A percentile compares a stretch with the other conserved stretches of the same genome.
These are phyloP conservation scores for Bos taurus DNA, from an alignment of 2,113 vertebrate genomes.

Conservation along the genomic window DNA sequence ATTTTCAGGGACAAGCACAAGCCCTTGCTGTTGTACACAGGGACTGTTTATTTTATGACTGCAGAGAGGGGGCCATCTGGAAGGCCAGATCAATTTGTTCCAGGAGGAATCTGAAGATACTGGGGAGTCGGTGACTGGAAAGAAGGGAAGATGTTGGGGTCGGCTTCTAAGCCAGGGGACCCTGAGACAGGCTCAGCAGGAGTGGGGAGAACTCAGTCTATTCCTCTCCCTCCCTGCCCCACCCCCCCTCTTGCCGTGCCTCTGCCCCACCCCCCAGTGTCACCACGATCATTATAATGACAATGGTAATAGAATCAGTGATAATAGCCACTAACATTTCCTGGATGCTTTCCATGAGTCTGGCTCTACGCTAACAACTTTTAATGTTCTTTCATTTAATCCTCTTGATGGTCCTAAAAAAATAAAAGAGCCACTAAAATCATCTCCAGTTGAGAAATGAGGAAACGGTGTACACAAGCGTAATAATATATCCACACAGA, in stretches of 20 bases:
- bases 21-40: background rate
- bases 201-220: background rate
- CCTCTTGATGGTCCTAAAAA: background rate
- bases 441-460: background rate
- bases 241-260: background rate
- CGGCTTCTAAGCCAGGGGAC: background rate
- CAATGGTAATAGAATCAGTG: background rate
- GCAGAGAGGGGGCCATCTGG: fast-evolving
- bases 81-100: background rate
- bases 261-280: background rate
- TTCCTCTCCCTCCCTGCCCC: background rate
- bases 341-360: background rate
- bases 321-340: fast-evolving
- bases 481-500: fast-evolving
- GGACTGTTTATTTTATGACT: too few species aligned
- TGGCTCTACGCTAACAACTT: background rate
- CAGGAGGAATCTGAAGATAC: background rate
- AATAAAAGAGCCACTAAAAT: background rate
- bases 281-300: background rate
- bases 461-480: fast-evolving
- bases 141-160: background rate
- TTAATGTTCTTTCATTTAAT: background rate
- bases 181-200: background rate
- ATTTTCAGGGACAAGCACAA: background rate
- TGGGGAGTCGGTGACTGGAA: background rate